Evolutionary conservation across 2,113 vertebrate species (phyloP).

Genomic region (Vidua macroura): DNA sequence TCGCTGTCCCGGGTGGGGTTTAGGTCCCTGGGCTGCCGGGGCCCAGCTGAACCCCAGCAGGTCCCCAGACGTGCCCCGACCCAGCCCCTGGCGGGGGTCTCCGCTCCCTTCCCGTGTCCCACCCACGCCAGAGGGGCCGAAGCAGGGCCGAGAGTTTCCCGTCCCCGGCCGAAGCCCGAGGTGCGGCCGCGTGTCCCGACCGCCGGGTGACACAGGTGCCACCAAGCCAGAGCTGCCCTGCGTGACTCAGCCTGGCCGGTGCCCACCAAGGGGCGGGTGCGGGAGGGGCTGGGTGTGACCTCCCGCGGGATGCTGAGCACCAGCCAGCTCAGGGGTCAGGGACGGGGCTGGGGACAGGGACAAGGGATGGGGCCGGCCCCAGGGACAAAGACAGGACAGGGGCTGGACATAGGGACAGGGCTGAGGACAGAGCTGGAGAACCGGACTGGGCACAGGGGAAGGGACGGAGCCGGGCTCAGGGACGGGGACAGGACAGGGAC

Average conservation of each 20-base stretch:
- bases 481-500: background rate
- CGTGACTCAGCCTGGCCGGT: background rate
- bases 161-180: fast-evolving
- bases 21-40: background rate
- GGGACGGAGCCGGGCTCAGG: background rate
- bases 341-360: background rate
- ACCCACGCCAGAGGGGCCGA: background rate
- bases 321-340: background rate
- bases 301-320: fast-evolving
- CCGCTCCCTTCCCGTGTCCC: background rate
- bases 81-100: fast-evolving
- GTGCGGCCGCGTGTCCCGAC: fast-evolving
- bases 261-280: background rate
- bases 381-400: background rate
- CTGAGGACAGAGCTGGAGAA: fast-evolving
- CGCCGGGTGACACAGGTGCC: background rate
- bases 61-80: background rate
- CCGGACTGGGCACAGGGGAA: background rate
- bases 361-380: fast-evolving
- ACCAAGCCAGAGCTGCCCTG: background rate
- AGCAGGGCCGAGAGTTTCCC: background rate
- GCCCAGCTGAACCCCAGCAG: background rate
- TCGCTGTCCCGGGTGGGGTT: background rate
- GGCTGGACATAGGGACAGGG: background rate
- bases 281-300: background rate